Conservation (phyloP, 2,888 invertebrate species). For the Macrophya annulata region DNA sequence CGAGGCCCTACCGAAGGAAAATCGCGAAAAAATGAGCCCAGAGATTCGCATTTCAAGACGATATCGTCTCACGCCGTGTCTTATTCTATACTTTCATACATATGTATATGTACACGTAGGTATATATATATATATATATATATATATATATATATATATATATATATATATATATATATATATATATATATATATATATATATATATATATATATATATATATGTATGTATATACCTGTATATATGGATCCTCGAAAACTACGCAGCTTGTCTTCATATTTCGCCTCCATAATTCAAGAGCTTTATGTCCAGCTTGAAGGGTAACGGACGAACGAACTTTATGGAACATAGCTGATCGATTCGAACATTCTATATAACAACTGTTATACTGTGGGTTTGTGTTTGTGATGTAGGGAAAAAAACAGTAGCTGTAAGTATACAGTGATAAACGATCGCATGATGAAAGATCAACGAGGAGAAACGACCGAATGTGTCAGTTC, state of each 20-base stretch:
- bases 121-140: background rate
- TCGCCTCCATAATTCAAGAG: conserved; percentile 42
- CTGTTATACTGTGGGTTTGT: background rate
- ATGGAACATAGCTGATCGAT: conserved; percentile 33
- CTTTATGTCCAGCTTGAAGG: conserved; percentile 47
- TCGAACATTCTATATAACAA: background rate
- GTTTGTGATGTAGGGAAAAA: background rate
- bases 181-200: background rate
- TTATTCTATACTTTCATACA: conserved; percentile 31
- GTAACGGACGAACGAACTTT: conserved; percentile 20
- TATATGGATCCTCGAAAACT: conserved; percentile 33
- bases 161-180: background rate
- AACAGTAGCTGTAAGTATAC: background rate
- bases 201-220: background rate
- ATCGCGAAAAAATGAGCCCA: conserved; percentile 64
- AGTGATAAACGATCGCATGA: conserved; percentile 1
- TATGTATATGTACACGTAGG: background rate
- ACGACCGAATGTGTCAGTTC: conserved; percentile 10
- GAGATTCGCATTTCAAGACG: conserved; percentile 58
- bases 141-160: background rate
- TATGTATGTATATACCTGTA: no score
- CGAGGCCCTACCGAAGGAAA: conserved; percentile 56
- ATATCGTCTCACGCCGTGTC: conserved; percentile 52
- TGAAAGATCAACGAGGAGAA: conserved; percentile 12
- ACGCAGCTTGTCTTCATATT: conserved; percentile 45